phyloP scores from a whole-genome alignment of 1,140 invertebrate genomes.

The Tachypleus tridentatus region DNA sequence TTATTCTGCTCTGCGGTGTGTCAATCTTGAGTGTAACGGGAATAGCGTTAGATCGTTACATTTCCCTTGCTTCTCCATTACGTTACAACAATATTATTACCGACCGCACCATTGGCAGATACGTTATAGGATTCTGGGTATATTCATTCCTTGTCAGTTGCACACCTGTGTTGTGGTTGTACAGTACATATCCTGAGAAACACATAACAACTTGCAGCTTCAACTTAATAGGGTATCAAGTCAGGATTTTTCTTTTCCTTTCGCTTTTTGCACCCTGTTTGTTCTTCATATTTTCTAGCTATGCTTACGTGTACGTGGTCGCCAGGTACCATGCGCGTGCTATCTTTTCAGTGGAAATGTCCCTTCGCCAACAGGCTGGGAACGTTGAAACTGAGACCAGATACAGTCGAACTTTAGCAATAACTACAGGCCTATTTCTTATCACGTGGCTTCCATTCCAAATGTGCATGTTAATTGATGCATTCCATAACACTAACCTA shows the following conservation, averaged over 20 bases:
- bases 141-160: slow-evolving; percentile 45
- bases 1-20: slow-evolving; percentile 48
- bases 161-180: slow-evolving; percentile 41
- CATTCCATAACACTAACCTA: slow-evolving; percentile 39
- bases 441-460: slow-evolving; percentile 50
- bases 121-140: slow-evolving; percentile 47
- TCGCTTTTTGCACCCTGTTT: slow-evolving; percentile 42
- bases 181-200: slow-evolving; percentile 18
- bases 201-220: slow-evolving; percentile 13
- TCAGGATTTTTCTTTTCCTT: slow-evolving; percentile 17
- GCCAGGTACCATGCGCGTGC: slow-evolving; percentile 49
- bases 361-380: slow-evolving; percentile 35
- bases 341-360: slow-evolving; percentile 50
- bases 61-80: slow-evolving; percentile 48
- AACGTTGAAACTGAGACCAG: slow-evolving; percentile 30
- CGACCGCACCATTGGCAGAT: slow-evolving; percentile 43
- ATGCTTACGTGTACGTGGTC: slow-evolving; percentile 51
- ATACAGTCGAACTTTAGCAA: slow-evolving; percentile 49
- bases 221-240: slow-evolving; percentile 8
- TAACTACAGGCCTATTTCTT: slow-evolving; percentile 49
- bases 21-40: slow-evolving; percentile 49
- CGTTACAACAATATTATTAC: slow-evolving; percentile 47
- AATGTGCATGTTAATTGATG: slow-evolving; percentile 42
- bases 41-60: slow-evolving; percentile 51
- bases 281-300: slow-evolving; percentile 45